These are phyloP conservation scores for Leucoraja erinaceus DNA, from an alignment of 2,113 vertebrate species.

Conservation along the genomic window DNA sequence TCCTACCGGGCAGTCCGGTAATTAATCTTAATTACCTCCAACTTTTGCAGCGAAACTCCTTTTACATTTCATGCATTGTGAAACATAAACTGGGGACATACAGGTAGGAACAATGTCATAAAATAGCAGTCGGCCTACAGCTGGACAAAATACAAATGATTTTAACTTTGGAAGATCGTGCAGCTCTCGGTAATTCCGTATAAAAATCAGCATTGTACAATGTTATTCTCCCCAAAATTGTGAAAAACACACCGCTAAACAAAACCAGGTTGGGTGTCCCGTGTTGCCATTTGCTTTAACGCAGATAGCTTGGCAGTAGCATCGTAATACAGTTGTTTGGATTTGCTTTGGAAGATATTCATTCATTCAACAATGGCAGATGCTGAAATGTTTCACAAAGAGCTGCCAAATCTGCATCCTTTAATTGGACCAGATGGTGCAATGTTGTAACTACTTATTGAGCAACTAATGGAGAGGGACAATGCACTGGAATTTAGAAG, in stretches of 20 bases:
- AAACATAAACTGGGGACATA: neutral
- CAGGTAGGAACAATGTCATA: neutral
- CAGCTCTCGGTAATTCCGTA: neutral
- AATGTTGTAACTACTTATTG: neutral
- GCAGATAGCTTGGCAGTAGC: neutral
- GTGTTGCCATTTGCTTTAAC: neutral
- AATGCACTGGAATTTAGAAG: too few relatives aligned
- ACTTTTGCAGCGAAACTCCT: neutral
- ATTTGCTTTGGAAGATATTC: neutral
- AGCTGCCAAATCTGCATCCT: neutral
- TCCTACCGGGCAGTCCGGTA: too few relatives aligned
- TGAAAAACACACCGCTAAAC: neutral
- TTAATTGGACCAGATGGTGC: neutral
- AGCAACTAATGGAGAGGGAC: neutral
- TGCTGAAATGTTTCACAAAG: neutral
- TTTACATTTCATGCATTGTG: neutral
- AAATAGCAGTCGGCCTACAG: too few relatives aligned
- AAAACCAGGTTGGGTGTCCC: neutral
- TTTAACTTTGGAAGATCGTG: neutral
- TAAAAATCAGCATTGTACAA: neutral
- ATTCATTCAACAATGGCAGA: neutral
- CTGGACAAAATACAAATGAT: neutral
- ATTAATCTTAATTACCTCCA: conserved; percentile 3
- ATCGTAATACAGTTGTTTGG: neutral
- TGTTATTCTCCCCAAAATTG: neutral